Evolutionary conservation across 1,140 invertebrate species (phyloP).

Genomic region (Drosophila seguyi): DNA sequence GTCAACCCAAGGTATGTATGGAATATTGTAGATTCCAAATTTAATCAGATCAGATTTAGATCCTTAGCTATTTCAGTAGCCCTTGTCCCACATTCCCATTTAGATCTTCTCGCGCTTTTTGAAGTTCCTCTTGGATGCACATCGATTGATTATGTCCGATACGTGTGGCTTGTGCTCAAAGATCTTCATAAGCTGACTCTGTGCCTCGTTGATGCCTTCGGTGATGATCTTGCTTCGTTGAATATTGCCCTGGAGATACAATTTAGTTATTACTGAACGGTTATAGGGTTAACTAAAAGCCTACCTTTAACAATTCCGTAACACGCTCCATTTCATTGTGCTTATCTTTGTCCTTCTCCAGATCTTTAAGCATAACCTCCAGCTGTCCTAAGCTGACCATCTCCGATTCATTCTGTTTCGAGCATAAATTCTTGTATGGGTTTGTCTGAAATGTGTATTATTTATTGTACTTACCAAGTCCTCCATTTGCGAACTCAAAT

Average conservation of each 20-base stretch:
- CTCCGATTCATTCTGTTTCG: conserved; percentile 64
- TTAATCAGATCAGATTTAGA: background rate
- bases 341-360: conserved; percentile 89
- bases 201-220: conserved; percentile 95
- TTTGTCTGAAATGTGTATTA: background rate
- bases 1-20: background rate
- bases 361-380: conserved; percentile 87
- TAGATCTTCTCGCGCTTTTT: conserved; percentile 92
- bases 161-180: conserved; percentile 96
- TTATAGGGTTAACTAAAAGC: background rate
- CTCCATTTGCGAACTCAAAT: conserved; percentile 96
- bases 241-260: conserved; percentile 92
- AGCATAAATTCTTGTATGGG: background rate
- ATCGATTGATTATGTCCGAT: conserved; percentile 94
- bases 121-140: conserved; percentile 95
- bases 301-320: conserved; percentile 92
- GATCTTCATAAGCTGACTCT: conserved; percentile 93
- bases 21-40: background rate
- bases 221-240: conserved; percentile 96
- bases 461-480: conserved; percentile 89
- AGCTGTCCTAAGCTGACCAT: conserved; percentile 88
- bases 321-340: conserved; percentile 89
- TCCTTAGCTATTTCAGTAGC: background rate
- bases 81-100: background rate
- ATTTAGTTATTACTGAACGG: background rate